These are phyloP conservation scores for Orbicella faveolata DNA, from an alignment of 64 coral and sea anemone genomes.

Conservation along the genomic window DNA sequence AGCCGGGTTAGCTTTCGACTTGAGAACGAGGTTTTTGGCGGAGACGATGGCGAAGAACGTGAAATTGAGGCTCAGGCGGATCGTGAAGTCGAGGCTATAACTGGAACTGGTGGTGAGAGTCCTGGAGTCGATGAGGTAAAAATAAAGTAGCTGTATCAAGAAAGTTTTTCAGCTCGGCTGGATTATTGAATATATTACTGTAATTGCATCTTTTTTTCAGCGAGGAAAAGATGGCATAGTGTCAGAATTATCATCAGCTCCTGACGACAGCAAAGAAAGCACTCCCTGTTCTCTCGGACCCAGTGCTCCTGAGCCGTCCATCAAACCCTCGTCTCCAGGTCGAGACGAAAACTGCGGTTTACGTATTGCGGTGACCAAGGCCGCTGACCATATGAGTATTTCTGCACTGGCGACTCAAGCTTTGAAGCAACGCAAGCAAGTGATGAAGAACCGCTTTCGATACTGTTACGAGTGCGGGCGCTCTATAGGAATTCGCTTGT, in stretches of 20 bases:
- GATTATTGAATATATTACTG: not conserved
- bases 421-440: constrained; percentile 73
- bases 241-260: not conserved
- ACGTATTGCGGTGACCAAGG: constrained; percentile 87
- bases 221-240: constrained; percentile 5
- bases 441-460: constrained; percentile 99
- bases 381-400: constrained; percentile 87
- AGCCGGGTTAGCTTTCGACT: constrained; percentile 81
- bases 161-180: not conserved
- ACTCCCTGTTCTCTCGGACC: constrained; percentile 12
- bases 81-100: constrained; percentile 68
- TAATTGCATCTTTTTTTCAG: not conserved
- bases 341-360: constrained; percentile 90
- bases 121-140: constrained; percentile 24
- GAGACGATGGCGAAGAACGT: not conserved
- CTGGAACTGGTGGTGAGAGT: not conserved
- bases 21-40: constrained; percentile 41
- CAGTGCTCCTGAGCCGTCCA: not conserved
- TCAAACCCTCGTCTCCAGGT: constrained; percentile 46
- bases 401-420: constrained; percentile 84
- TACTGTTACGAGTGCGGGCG: constrained; percentile 99
- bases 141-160: not conserved
- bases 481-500: constrained; percentile 88
- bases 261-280: constrained; percentile 16
- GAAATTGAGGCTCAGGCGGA: constrained; percentile 47